These are phyloP conservation scores for Salvator merianae DNA, from an alignment of 2,113 vertebrate genomes.

Conservation along the genomic window DNA sequence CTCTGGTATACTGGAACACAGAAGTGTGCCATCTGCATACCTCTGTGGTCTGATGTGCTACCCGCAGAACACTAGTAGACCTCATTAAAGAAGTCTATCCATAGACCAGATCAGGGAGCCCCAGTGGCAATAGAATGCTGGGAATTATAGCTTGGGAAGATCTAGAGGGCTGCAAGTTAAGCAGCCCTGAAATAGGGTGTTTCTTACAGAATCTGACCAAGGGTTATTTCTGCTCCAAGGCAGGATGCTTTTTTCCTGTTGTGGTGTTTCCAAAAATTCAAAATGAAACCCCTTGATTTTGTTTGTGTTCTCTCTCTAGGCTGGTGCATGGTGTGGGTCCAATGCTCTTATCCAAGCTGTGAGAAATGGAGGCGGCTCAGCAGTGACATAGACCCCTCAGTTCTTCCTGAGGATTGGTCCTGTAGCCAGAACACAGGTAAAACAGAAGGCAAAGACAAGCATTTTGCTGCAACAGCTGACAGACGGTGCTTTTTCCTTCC, in stretches of 20 bases:
- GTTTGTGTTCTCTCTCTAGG: conserved; percentile 33
- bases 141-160: too few relatives aligned
- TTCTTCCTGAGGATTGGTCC: conserved; percentile 72
- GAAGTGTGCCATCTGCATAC: too few relatives aligned
- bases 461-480: not conserved
- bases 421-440: conserved; percentile 72
- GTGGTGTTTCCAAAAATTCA: not conserved
- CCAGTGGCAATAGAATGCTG: too few relatives aligned
- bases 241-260: not conserved
- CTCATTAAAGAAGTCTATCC: too few relatives aligned
- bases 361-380: conserved; percentile 72
- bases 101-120: too few relatives aligned
- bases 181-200: too few relatives aligned
- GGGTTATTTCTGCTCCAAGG: not conserved
- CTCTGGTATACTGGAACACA: too few relatives aligned
- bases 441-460: not conserved
- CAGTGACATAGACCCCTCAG: conserved; percentile 64
- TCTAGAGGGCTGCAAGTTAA: too few relatives aligned
- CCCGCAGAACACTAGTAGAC: too few relatives aligned
- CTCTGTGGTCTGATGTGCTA: too few relatives aligned
- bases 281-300: not conserved
- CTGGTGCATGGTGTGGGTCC: conserved; percentile 69
- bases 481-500: not conserved
- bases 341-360: conserved; percentile 70
- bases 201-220: not conserved